Conservation (phyloP, 2,888 invertebrate genomes). For the Metopia argyrocephala region DNA sequence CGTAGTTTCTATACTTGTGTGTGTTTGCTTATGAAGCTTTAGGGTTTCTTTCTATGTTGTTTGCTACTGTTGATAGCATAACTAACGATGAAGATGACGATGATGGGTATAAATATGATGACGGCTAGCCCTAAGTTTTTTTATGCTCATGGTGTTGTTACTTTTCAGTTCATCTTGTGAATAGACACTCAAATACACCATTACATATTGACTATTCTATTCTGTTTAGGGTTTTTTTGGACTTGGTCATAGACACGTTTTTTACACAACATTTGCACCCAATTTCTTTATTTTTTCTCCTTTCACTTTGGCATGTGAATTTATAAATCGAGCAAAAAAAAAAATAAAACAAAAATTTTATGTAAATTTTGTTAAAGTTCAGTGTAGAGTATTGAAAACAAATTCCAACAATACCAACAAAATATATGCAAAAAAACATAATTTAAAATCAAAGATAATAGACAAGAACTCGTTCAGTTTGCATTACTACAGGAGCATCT, state of each 20-base stretch:
- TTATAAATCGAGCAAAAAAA: conserved; percentile 3
- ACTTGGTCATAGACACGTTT: conserved; percentile 59
- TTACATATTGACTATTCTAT: neutral
- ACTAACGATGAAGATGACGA: neutral
- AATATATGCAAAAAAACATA: conserved; percentile 28
- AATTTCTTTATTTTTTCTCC: conserved; percentile 43
- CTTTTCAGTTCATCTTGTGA: neutral
- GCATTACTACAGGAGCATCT: too few species aligned
- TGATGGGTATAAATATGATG: conserved; percentile 27
- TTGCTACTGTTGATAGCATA: conserved; percentile 32
- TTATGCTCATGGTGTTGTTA: conserved; percentile 10
- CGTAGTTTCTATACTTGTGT: neutral
- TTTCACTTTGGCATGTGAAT: conserved; percentile 13
- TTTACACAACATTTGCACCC: conserved; percentile 61
- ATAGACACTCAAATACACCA: neutral
- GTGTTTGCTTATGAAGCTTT: conserved; percentile 39
- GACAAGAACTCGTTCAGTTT: neutral
- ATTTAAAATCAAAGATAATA: conserved; percentile 44
- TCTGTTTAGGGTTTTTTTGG: conserved; percentile 11
- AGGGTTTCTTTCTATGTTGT: conserved; percentile 32
- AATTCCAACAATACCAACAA: neutral
- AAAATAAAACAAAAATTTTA: conserved; percentile 10
- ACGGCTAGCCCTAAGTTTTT: conserved; percentile 43
- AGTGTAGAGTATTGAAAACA: conserved; percentile 45
- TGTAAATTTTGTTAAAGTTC: conserved; percentile 55